Evolutionary conservation across 1,140 invertebrate species (phyloP), one percentile per base, ranked within the genome.

Genomic region (Liolophura sinensis): DNA sequence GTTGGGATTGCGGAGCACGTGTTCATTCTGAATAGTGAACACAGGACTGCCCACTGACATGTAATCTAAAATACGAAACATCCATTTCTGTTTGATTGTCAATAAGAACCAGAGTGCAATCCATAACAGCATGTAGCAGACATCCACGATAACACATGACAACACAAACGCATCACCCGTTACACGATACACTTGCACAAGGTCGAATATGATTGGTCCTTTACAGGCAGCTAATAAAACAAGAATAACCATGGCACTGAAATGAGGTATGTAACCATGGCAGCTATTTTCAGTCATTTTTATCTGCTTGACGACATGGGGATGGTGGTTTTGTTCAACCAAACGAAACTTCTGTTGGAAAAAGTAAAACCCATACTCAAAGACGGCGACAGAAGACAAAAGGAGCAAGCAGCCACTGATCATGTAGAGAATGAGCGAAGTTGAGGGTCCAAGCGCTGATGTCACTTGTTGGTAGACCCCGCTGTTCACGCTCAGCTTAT

Each of bases 1-100:
- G 9, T 70, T 71, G 1, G 70, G 65, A 59, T 70, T 75, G 59
- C 73, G 73, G 15, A 74, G 62, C 20, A 68, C 55, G 27, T 73
- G 67, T 20, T 74, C 72, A 51, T 73, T 76, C 4, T 64, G 59
- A 15, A 75, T 68, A 65, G 70, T 69, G 54, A 71, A 71, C 0
- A 73, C 64, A 1, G 75, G 73, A 31, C 75, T 68, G 50, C 66
- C 66, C 22, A 76, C 64, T n/a, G 77, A 70, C 49, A 78, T 71
- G 61, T 77, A 78, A 55, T 78, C 77, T 22, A 78, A 65, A 54
- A 78, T 77, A 57, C 73, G 65, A 58, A 80, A 80, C 63, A 75
- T 69, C 78, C 78, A 79, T 50, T 71, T 65, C 57, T 80, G 78
- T 64, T 79, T 79, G 27, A 80, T 57, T 3, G 78, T 80, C 4